Conservation (phyloP, 2,113 vertebrate species). For the Loxodonta africana region DNA sequence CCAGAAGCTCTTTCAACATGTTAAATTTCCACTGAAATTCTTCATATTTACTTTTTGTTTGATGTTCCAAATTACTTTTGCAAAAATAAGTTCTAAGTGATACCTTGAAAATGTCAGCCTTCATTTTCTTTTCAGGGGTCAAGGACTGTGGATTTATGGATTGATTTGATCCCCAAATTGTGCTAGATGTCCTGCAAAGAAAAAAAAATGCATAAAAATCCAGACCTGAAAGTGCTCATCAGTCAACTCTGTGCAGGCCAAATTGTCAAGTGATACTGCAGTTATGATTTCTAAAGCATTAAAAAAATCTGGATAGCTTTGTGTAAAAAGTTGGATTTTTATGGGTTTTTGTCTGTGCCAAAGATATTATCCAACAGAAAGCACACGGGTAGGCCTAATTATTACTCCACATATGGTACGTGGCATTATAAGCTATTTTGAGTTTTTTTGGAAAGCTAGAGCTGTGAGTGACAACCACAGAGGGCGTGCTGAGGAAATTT, state of each 20-base stretch:
- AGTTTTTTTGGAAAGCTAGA: constrained; percentile 15
- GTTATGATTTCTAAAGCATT: constrained; percentile 64
- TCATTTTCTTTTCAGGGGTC: constrained; percentile 10
- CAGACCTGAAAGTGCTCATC: constrained; percentile 34
- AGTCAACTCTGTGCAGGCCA: constrained; percentile 44
- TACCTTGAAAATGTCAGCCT: not conserved
- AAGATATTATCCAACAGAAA: constrained; percentile 67
- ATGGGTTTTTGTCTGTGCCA: constrained; percentile 76
- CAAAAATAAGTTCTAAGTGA: constrained; percentile 6
- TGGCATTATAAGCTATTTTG: constrained; percentile 72
- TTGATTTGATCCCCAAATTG: constrained; percentile 41
- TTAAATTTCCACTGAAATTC: not conserved
- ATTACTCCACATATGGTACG: constrained; percentile 59
- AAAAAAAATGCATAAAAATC: not conserved
- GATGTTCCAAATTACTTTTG: constrained; percentile 8
- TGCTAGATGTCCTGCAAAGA: not conserved
- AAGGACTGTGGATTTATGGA: not conserved
- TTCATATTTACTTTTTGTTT: not conserved
- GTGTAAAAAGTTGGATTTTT: constrained; percentile 71
- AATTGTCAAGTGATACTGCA: constrained; percentile 70
- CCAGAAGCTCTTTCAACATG: not conserved
- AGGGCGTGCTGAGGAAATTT: not conserved
- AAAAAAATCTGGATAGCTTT: constrained; percentile 57
- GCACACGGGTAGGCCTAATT: constrained; percentile 56
- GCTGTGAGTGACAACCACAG: constrained; percentile 58